phyloP scores from a whole-genome alignment of 2,113 vertebrate species.

The Plecotus auritus region DNA sequence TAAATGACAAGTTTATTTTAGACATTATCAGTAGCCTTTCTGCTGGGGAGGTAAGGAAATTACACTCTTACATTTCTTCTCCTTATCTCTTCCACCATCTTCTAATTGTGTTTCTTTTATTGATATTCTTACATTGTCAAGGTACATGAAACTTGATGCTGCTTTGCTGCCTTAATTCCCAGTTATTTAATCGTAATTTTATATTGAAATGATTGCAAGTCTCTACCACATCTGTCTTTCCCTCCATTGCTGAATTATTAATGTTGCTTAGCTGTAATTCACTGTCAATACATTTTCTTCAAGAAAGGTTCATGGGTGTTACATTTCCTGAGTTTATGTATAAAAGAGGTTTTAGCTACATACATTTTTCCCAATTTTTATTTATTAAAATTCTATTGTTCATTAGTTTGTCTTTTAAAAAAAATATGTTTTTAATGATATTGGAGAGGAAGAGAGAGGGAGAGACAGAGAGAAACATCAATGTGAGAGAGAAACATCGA shows the following conservation, averaged over 20 bases:
- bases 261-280: not conserved
- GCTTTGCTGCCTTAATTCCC: not conserved
- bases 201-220: not conserved
- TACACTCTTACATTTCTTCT: not conserved
- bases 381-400: not conserved
- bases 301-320: not conserved
- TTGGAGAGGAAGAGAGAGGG: not conserved
- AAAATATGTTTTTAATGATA: too few relatives aligned
- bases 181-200: not conserved
- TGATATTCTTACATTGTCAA: not conserved
- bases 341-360: not conserved
- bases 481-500: not conserved
- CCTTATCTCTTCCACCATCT: not conserved
- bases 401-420: not conserved
- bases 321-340: not conserved
- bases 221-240: not conserved
- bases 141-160: not conserved
- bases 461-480: not conserved
- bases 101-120: not conserved
- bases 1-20: not conserved
- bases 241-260: not conserved
- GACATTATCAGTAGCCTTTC: not conserved
- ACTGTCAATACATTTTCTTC: not conserved
- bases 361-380: not conserved
- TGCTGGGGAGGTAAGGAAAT: not conserved